Conservation (phyloP, 2,888 invertebrate genomes). For the Tricholauxania praeusta region DNA sequence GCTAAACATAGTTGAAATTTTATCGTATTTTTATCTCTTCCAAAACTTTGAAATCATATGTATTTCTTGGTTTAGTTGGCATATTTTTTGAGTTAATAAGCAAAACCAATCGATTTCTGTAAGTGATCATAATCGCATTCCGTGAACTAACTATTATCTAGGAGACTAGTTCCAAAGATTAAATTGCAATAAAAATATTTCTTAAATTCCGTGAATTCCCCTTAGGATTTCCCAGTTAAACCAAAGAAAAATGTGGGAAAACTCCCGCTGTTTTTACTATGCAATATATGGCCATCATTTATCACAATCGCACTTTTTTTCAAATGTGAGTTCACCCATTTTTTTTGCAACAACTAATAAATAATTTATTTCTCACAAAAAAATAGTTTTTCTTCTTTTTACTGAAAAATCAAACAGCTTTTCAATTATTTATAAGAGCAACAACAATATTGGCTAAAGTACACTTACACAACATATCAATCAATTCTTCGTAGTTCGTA, state of each 20-base stretch:
- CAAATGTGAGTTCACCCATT: not conserved
- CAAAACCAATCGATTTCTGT: too few relatives aligned
- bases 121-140: too few relatives aligned
- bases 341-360: not conserved
- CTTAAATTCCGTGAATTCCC: too few relatives aligned
- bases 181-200: not conserved
- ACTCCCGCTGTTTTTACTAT: not conserved
- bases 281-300: conserved; percentile 19
- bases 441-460: conserved; percentile 6
- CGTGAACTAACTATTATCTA: too few relatives aligned
- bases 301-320: conserved; percentile 24
- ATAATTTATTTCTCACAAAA: conserved; percentile 20
- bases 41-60: too few relatives aligned
- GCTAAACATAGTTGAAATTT: too few relatives aligned
- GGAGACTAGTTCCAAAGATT: not conserved
- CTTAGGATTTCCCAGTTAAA: too few relatives aligned
- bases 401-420: not conserved
- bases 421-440: not conserved
- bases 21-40: too few relatives aligned
- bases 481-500: not conserved
- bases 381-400: not conserved
- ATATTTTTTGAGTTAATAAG: too few relatives aligned
- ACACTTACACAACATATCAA: conserved; percentile 8
- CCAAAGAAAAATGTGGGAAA: not conserved
- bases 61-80: too few relatives aligned